Percentiles rank a stretch among this genome's conserved stretches.
phyloP scores from a whole-genome alignment of 2,113 vertebrate genomes.

The Lonchura striata region DNA sequence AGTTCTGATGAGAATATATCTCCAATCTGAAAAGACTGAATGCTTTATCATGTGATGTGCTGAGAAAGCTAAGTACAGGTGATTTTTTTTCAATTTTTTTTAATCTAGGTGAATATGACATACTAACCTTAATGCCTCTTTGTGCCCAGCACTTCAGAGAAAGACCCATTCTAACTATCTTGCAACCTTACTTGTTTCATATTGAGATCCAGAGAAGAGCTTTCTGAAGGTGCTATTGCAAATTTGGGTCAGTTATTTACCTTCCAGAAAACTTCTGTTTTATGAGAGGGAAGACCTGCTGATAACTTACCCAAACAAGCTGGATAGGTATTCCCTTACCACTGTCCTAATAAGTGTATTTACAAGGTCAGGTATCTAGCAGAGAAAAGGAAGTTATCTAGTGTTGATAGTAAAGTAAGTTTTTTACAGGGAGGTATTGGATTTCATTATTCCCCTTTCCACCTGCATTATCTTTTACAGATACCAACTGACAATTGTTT shows the following conservation, averaged over 20 bases:
- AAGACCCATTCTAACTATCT: not conserved
- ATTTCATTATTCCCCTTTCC: conserved; percentile 28
- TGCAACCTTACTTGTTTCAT: not conserved
- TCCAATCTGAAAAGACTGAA: not conserved
- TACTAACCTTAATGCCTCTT: not conserved
- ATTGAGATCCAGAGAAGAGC: not conserved
- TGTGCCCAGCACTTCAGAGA: not conserved
- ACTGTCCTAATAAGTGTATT: not conserved
- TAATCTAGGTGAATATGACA: fast-evolving
- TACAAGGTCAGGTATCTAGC: conserved; percentile 5
- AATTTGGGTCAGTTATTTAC: not conserved
- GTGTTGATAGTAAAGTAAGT: not conserved
- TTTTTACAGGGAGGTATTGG: not conserved
- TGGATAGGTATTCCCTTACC: not conserved
- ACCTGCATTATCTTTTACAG: conserved; percentile 38
- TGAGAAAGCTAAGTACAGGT: not conserved
- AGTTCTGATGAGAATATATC: not conserved
- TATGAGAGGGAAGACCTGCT: not conserved
- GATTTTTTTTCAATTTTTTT: not conserved
- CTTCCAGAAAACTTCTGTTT: not conserved
- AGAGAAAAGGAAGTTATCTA: conserved; percentile 16
- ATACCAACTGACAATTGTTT: conserved; percentile 40
- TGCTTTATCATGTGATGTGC: not conserved
- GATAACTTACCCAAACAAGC: not conserved
- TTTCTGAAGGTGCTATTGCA: not conserved